Evolutionary conservation across 2,888 invertebrate species (phyloP), one percentile per base, ranked within the genome.

Genomic region (Stenotaenia linearis): DNA sequence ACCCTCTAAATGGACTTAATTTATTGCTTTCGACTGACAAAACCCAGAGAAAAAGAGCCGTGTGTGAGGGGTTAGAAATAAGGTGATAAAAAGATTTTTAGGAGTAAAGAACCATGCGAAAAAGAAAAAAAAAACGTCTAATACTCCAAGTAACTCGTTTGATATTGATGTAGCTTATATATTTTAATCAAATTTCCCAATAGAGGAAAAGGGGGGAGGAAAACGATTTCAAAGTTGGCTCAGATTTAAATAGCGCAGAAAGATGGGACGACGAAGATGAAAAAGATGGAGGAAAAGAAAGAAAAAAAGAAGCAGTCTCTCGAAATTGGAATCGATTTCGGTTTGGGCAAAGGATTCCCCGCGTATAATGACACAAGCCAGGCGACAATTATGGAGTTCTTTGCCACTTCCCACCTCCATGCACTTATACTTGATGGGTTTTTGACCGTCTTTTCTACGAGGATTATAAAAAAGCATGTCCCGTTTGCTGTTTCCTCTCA

Each of bases 301-400:
- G 23, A 61, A 61, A 23, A 40, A 40, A 40, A 40, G 15, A 23
- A 23, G 15, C 15, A 23, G 61, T 61, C 61, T 61, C 23, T 23
- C 9, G 61, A 61, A 61, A 61, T 61, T 61, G 61, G 61, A 61
- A 61, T 61, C 61, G 61, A 61, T 61, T 61, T 61, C 61, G 61
- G 61, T 61, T 61, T 61, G 61, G 7, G 61, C 61, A 61, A 61
- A 61, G 61, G 23, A 61, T 61, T 61, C 61, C 25, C 61, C 61
- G 25, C 61, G 25, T 61, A 25, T 61, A 61, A 61, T 61, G 61
- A 61, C 61, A 61, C 61, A 61, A 61, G 61, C 61, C 25, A 61
- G 56, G 61, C 61, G 61, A 61, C 61, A 61, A 61, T 61, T 61
- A 61, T 61, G 61, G 61, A 61, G 61, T 61, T 61, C 61, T 28